Percentiles rank a stretch among this genome's conserved stretches.
Evolutionary conservation across 2,797 vertebrate species (phyloP).

Genomic region (Coregonus ussuriensis): DNA sequence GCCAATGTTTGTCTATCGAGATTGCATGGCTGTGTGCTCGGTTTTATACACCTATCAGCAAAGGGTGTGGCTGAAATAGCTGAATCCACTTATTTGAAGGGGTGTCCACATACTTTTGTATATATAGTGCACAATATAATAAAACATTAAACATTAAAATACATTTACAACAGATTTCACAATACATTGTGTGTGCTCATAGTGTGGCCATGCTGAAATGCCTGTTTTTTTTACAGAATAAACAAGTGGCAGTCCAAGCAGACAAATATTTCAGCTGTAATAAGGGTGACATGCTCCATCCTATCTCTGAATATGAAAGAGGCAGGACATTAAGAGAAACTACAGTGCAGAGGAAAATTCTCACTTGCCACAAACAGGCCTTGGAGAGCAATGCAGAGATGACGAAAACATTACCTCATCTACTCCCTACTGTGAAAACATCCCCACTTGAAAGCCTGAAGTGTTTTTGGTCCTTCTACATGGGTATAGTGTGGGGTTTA

Average conservation of each 20-base stretch:
- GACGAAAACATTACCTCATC: slow-evolving; percentile 69
- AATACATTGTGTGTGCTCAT: background rate
- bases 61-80: too few species aligned
- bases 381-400: slow-evolving; percentile 45
- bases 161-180: too few species aligned
- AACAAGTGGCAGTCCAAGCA: slow-evolving; percentile 33
- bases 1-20: too few species aligned
- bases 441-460: slow-evolving; percentile 58
- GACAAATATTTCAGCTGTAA: slow-evolving; percentile 55
- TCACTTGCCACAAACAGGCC: slow-evolving; percentile 54
- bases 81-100: too few species aligned
- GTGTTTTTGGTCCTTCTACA: slow-evolving; percentile 41
- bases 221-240: slow-evolving; percentile 6
- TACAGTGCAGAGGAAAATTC: slow-evolving; percentile 55
- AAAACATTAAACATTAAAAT: too few species aligned
- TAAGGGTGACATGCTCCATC: slow-evolving; percentile 52
- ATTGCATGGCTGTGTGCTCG: too few species aligned
- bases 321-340: slow-evolving; percentile 26
- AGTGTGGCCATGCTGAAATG: slow-evolving; percentile 20
- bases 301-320: slow-evolving; percentile 21
- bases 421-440: slow-evolving; percentile 61
- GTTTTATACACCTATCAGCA: too few species aligned
- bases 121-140: too few species aligned
- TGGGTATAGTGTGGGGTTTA: slow-evolving; percentile 8
- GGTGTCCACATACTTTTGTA: too few species aligned